Evolutionary conservation across 2,797 vertebrate genomes (phyloP).

Genomic region (Simalia tracyae): DNA sequence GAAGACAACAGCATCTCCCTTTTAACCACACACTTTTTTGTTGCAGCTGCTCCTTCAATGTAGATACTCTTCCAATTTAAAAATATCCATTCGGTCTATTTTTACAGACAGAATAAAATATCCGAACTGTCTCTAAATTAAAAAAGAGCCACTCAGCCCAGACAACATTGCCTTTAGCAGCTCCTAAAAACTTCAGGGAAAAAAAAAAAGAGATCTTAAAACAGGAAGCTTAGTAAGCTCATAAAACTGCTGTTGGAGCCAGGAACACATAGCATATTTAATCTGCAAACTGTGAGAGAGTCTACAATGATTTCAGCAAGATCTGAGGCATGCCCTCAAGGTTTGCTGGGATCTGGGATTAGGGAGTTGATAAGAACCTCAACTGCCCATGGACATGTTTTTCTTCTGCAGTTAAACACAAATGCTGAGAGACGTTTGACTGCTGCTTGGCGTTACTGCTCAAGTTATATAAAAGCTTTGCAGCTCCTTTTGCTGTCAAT

Average conservation of each 20-base stretch:
- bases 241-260: conserved; percentile 82
- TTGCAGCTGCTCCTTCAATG: neutral
- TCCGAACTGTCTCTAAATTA: conserved; percentile 75
- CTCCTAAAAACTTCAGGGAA: conserved; percentile 85
- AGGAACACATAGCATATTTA: conserved; percentile 99
- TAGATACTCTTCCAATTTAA: conserved; percentile 56
- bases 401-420: conserved; percentile 94
- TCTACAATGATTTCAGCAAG: conserved; percentile 87
- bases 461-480: conserved; percentile 86
- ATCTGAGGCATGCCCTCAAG: conserved; percentile 99
- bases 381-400: conserved; percentile 87
- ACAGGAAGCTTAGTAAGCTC: conserved; percentile 85
- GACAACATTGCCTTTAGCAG: conserved; percentile 86
- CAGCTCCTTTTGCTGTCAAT: conserved; percentile 93
- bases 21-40: conserved; percentile 39
- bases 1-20: conserved; percentile 42
- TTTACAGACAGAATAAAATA: conserved; percentile 70
- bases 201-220: conserved; percentile 79
- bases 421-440: conserved; percentile 92
- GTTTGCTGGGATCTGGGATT: conserved; percentile 99
- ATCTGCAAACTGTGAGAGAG: conserved; percentile 89
- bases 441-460: conserved; percentile 87
- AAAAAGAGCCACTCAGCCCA: conserved; percentile 71
- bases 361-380: conserved; percentile 90
- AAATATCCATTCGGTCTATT: conserved; percentile 63